Conservation (phyloP, 2,888 invertebrate genomes). For the Melangyna quadrimaculata region DNA sequence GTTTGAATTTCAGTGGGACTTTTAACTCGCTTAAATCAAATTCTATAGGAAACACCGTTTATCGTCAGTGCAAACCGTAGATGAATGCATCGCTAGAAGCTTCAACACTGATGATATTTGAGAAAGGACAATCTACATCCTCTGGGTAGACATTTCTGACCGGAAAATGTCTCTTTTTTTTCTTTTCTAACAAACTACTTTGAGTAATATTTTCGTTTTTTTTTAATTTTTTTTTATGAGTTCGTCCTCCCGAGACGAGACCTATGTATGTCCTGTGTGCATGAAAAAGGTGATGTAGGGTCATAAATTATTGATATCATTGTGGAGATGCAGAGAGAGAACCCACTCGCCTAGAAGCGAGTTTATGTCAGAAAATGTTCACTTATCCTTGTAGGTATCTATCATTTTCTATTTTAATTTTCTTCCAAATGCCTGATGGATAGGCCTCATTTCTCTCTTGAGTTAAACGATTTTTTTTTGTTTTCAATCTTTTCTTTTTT, state of each 20-base stretch:
- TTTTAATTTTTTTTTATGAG: background rate
- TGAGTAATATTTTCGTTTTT: slow-evolving; percentile 41
- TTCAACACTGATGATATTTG: slow-evolving; percentile 54
- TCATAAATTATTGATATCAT: slow-evolving; percentile 67
- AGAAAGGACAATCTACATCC: slow-evolving; percentile 24
- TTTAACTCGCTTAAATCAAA: slow-evolving; percentile 42
- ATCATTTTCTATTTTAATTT: slow-evolving; percentile 33
- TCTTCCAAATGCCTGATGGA: slow-evolving; percentile 54
- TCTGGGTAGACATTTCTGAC: slow-evolving; percentile 26
- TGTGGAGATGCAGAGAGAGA: too few species aligned
- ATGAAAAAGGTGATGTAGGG: slow-evolving; percentile 33
- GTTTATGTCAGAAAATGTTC: slow-evolving; percentile 8
- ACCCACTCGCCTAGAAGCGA: slow-evolving; percentile 25
- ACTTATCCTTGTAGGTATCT: slow-evolving; percentile 12
- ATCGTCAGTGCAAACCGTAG: slow-evolving; percentile 13
- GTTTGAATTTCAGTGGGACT: background rate
- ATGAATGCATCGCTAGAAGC: slow-evolving; percentile 42
- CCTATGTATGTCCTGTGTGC: too few species aligned
- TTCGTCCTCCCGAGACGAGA: background rate
- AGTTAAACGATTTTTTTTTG: slow-evolving; percentile 43
- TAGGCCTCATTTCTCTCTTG: slow-evolving; percentile 55
- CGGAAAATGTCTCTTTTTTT: slow-evolving; percentile 60
- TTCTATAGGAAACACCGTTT: slow-evolving; percentile 18
- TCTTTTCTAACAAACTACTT: slow-evolving; percentile 63
- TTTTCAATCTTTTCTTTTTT: background rate